Evolutionary conservation across 2,113 vertebrate species (phyloP).

Genomic region (Notarius quadriscutis): DNA sequence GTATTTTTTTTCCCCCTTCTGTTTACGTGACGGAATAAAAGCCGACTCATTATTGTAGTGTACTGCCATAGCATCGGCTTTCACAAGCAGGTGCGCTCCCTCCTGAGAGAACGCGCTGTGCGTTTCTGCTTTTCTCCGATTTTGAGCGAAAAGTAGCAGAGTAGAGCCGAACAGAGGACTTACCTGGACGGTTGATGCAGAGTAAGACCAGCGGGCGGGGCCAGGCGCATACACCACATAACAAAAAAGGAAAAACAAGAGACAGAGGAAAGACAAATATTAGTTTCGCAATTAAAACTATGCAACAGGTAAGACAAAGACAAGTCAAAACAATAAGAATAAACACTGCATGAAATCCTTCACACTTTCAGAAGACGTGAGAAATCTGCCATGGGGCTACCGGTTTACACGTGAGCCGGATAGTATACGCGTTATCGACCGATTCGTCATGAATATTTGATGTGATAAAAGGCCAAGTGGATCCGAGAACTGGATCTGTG

Average conservation of each 20-base stretch:
- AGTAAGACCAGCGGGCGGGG: conserved; percentile 23
- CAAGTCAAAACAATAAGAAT: background rate
- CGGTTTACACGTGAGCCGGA: conserved; percentile 31
- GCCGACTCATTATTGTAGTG: background rate
- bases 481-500: conserved; percentile 15
- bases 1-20: background rate
- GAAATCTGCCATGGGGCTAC: conserved; percentile 18
- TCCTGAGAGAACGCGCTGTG: background rate
- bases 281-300: background rate
- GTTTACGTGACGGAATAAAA: background rate
- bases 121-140: background rate
- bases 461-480: conserved; percentile 35
- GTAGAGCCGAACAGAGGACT: conserved; percentile 52
- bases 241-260: conserved; percentile 16
- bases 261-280: conserved; percentile 17
- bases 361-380: conserved; percentile 2
- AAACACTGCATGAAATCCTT: background rate
- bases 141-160: background rate
- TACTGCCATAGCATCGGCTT: background rate
- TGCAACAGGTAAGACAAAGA: background rate
- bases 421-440: conserved; percentile 1
- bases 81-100: background rate
- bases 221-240: conserved; percentile 1
- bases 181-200: conserved; percentile 50
- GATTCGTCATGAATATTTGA: conserved; percentile 44